These are phyloP conservation scores for Danio rerio DNA, from an alignment of 2,113 vertebrate species.

Conservation along the genomic window DNA sequence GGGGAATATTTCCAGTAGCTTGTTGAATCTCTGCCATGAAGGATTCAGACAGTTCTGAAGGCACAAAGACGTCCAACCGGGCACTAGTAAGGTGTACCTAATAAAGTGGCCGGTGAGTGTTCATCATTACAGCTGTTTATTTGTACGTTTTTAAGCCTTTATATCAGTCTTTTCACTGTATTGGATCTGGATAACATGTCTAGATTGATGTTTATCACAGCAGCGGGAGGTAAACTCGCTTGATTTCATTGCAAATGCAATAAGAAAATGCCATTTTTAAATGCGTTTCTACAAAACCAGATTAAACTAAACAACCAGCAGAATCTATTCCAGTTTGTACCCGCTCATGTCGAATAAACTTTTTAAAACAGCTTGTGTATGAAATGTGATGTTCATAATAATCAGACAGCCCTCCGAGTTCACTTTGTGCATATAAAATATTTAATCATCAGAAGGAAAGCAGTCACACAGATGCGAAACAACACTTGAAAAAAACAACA, in stretches of 20 bases:
- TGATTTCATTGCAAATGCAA: not conserved
- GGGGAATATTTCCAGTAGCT: no score
- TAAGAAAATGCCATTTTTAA: no score
- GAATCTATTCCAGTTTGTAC: conserved; percentile 9
- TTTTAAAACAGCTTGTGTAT: not conserved
- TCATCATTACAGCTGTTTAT: not conserved
- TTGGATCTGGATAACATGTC: not conserved
- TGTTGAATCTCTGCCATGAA: no score
- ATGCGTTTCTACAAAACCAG: not conserved
- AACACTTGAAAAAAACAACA: conserved; percentile 44
- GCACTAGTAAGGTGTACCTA: no score
- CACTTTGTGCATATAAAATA: conserved; percentile 57
- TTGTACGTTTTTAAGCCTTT: not conserved
- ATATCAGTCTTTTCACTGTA: no score
- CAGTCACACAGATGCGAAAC: conserved; percentile 57
- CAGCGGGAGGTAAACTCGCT: not conserved
- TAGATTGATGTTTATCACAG: not conserved
- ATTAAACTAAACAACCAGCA: not conserved
- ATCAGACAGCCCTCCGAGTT: not conserved
- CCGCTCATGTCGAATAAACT: conserved; percentile 44
- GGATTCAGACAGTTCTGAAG: no score
- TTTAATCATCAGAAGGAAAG: conserved; percentile 64
- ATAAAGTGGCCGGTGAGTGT: no score
- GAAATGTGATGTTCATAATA: not conserved
- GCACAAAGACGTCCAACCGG: no score